Conservation (phyloP, 2,113 vertebrate species). For the Carassius carassius region DNA sequence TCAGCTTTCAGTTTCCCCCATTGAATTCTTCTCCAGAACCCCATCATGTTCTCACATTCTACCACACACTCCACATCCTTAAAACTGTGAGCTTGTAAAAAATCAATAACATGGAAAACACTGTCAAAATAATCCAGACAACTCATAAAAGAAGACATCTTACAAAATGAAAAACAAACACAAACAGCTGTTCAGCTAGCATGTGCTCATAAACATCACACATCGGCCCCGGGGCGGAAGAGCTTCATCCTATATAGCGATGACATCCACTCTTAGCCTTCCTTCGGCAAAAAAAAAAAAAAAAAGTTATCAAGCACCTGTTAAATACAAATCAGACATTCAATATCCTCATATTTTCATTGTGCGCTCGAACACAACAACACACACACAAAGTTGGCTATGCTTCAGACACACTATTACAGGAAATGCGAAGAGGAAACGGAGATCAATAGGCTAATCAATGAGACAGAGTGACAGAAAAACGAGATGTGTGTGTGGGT, state of each 20-base stretch:
- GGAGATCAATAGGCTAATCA: slow-evolving; percentile 52
- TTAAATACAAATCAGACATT: slow-evolving; percentile 55
- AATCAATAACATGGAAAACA: slow-evolving; percentile 38
- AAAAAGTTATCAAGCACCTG: slow-evolving; percentile 38
- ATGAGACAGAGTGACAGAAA: slow-evolving; percentile 44
- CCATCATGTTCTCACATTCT: slow-evolving; percentile 30
- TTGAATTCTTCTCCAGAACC: not conserved
- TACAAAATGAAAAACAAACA: slow-evolving; percentile 45
- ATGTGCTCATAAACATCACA: slow-evolving; percentile 50
- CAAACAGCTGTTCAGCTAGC: slow-evolving; percentile 44
- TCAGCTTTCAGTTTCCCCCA: slow-evolving; percentile 3
- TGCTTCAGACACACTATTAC: slow-evolving; percentile 32
- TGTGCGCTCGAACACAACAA: not conserved
- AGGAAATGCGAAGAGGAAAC: slow-evolving; percentile 47
- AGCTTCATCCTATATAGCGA: slow-evolving; percentile 24
- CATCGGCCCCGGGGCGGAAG: not conserved
- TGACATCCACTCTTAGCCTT: slow-evolving; percentile 40
- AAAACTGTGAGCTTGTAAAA: slow-evolving; percentile 34
- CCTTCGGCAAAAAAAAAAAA: slow-evolving; percentile 4
- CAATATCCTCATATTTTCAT: slow-evolving; percentile 28
- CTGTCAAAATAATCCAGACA: slow-evolving; percentile 30
- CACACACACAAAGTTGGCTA: slow-evolving; percentile 35
- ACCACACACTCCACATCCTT: slow-evolving; percentile 3
- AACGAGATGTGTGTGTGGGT: slow-evolving; percentile 34
- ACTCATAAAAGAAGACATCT: slow-evolving; percentile 40